These are phyloP conservation scores for Elysia crispata DNA, from an alignment of 2,888 invertebrate genomes.

Conservation along the genomic window DNA sequence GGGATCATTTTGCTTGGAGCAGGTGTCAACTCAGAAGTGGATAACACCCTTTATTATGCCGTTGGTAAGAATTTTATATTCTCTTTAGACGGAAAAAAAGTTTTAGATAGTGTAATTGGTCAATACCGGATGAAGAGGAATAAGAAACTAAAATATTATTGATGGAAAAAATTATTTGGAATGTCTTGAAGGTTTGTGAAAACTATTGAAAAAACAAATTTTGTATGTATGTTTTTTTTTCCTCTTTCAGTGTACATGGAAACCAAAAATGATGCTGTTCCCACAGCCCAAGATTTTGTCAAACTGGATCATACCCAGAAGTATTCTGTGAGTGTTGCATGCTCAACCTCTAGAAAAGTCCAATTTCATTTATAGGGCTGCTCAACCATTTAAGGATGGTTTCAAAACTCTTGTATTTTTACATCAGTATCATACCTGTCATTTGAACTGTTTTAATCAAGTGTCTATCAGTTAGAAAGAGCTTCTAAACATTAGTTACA, in stretches of 20 bases:
- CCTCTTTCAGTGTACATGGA: constrained; percentile 75
- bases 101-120: too few species aligned
- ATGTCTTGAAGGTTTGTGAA: background rate
- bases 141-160: too few species aligned
- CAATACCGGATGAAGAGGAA: too few species aligned
- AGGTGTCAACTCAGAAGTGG: constrained; percentile 83
- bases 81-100: too few species aligned
- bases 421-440: background rate
- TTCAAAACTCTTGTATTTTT: too few species aligned
- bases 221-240: background rate
- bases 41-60: constrained; percentile 85
- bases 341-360: too few species aligned
- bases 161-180: too few species aligned
- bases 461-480: background rate
- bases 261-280: constrained; percentile 74
- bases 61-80: constrained; percentile 80
- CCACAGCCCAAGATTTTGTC: constrained; percentile 54
- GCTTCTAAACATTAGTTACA: too few species aligned
- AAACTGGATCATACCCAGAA: constrained; percentile 59
- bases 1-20: constrained; percentile 86
- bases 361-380: too few species aligned
- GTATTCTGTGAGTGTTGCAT: constrained; percentile 56
- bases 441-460: background rate
- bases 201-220: background rate
- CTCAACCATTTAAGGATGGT: too few species aligned